phyloP scores from a whole-genome alignment of 2,888 invertebrate species.

The Drosophila prolongata region DNA sequence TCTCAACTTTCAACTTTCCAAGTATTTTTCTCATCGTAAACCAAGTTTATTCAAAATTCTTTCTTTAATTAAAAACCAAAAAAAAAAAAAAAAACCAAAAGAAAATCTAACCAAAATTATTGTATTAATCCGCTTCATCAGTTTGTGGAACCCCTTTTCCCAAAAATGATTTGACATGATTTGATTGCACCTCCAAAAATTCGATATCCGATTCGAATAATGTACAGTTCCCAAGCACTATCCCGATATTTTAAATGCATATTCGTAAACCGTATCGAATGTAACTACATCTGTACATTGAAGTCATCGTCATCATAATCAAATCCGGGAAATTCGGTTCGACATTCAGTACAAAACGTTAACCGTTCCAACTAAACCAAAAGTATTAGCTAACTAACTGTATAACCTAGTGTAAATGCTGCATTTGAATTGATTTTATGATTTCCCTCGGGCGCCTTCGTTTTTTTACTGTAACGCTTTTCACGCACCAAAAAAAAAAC shows the following conservation, averaged over 20 bases:
- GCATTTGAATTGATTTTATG: conserved; percentile 46
- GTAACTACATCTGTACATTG: conserved; percentile 25
- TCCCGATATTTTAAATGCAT: conserved; percentile 25
- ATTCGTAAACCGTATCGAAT: conserved; percentile 17
- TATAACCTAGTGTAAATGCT: conserved; percentile 73
- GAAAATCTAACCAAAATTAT: conserved; percentile 47
- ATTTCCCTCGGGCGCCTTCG: conserved; percentile 36
- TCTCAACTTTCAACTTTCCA: conserved; percentile 83
- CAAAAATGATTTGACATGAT: conserved; percentile 45
- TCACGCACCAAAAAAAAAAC: conserved; percentile 49
- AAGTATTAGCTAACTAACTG: conserved; percentile 68
- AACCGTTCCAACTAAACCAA: conserved; percentile 43
- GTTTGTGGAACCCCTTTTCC: conserved; percentile 68
- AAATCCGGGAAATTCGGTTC: conserved; percentile 67
- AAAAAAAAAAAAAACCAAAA: conserved; percentile 22
- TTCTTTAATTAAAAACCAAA: conserved; percentile 63
- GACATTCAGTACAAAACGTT: conserved; percentile 50
- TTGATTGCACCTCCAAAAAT: conserved; percentile 33
- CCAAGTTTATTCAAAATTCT: conserved; percentile 75
- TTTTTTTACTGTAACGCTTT: conserved; percentile 59
- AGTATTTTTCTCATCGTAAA: conserved; percentile 83
- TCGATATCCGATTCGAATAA: conserved; percentile 22
- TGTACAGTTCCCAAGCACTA: conserved; percentile 51
- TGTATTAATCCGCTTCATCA: conserved; percentile 62
- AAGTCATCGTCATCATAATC: conserved; percentile 33